Percentiles rank a stretch among this genome's conserved stretches.
phyloP scores from a whole-genome alignment of 1,140 invertebrate species.

The Bombus affinis region DNA sequence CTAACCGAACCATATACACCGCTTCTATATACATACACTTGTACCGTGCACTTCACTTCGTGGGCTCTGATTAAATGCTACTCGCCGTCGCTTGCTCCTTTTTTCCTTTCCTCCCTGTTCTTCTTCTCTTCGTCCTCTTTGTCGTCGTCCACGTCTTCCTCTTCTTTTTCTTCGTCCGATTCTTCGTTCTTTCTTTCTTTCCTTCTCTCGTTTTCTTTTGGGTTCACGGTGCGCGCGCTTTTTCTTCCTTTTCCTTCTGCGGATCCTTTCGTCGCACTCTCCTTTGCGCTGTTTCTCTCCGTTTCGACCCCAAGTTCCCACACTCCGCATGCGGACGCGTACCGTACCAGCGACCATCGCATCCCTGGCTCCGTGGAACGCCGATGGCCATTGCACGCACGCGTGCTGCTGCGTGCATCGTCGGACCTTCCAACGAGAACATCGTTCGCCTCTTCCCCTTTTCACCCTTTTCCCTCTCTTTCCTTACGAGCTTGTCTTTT shows the following conservation, averaged over 20 bases:
- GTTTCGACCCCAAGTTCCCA: slow-evolving; percentile 62
- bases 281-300: slow-evolving; percentile 28
- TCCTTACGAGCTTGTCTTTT: too few relatives aligned
- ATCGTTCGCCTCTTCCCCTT: slow-evolving; percentile 9
- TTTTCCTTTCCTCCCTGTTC: slow-evolving; percentile 16
- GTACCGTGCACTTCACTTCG: slow-evolving; percentile 58
- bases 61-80: slow-evolving; percentile 83
- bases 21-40: slow-evolving; percentile 67
- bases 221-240: slow-evolving; percentile 40
- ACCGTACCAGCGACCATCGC: slow-evolving; percentile 44
- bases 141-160: slow-evolving; percentile 32
- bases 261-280: slow-evolving; percentile 30
- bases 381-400: slow-evolving; percentile 44
- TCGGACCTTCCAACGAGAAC: background rate
- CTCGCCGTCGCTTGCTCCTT: slow-evolving; percentile 71
- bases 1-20: slow-evolving; percentile 82
- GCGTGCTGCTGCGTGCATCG: slow-evolving; percentile 44
- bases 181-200: slow-evolving; percentile 39
- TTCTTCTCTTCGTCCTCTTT: background rate
- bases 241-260: slow-evolving; percentile 50
- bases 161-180: slow-evolving; percentile 25
- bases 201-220: slow-evolving; percentile 36
- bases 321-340: slow-evolving; percentile 58
- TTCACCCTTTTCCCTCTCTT: slow-evolving; percentile 3
- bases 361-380: background rate